Base-by-base conservation (phyloP, 2,888 invertebrate species). In the Hoplodrina ambigua region DNA sequence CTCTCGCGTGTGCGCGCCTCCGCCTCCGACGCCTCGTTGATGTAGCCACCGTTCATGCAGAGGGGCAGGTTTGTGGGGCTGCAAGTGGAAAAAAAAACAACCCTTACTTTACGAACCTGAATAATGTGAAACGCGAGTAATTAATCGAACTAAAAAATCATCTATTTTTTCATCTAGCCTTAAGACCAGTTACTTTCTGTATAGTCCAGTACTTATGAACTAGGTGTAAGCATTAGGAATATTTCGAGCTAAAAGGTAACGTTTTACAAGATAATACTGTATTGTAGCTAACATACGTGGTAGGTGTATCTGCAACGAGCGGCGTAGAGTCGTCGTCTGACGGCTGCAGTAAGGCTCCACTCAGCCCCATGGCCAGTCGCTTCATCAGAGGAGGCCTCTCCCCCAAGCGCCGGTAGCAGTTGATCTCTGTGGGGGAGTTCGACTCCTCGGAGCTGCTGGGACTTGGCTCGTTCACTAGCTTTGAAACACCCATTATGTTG, bases 371-470 rank as follows among this genome's bases (percentile, higher is more conserved):
- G 62, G 98, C 97, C 79, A 98, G 96, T 64, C 98, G 96, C 92
- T 97, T 98, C 89, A 97, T 97, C 87, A 98, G 96, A 63, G 98
- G 98, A 72, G 98, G 98, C 90, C 98, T 97, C 91, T 98, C 92
- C 6, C 90, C 92, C 44, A 98, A 97, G 87, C 98, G 96, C 90
- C 98, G 97, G 94, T 98, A 98, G 89, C 98, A 98, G 94, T 98
- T 98, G 92, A 98, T 96, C 96, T 98, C 98, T 62, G 98, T 98
- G 58, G 98, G 98, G 13, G 98, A 98, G 94, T 98, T 98, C 89
- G 98, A 98, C 94, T 98, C 98, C 92, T 98, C 98, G 83, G 98
- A 98, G 90, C 97, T 97, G 92, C 97, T 97, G 46, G 97, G 97
- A 56, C 94, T 95, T 20, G 91, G 90, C 84, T 94, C 95, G 91